phyloP scores from a whole-genome alignment of 2,113 vertebrate species.

The Scatophagus argus region DNA sequence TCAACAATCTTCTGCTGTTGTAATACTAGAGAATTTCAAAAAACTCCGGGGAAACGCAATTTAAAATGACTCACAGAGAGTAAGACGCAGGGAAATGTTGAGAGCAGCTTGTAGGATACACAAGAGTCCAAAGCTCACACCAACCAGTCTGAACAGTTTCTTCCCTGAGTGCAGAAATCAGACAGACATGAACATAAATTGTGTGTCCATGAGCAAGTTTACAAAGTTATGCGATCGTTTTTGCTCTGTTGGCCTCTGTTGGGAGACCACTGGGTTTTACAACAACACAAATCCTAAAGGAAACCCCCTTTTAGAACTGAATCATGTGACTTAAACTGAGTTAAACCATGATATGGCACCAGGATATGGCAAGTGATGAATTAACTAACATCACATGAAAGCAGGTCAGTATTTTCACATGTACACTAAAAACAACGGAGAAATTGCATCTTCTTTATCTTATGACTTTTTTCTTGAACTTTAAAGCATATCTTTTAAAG shows the following conservation, averaged over 20 bases:
- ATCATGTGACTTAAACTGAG: too few species aligned
- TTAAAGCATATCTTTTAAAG: too few species aligned
- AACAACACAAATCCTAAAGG: neutral
- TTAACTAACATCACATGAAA: neutral
- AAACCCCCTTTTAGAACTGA: too few species aligned
- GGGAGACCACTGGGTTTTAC: neutral
- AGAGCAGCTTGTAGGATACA: slow-evolving; percentile 56
- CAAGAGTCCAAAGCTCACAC: slow-evolving; percentile 55
- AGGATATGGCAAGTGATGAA: too few species aligned
- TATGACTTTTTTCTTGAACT: too few species aligned
- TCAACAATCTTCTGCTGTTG: neutral
- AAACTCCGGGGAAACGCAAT: neutral
- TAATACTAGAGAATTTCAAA: neutral
- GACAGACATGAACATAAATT: neutral
- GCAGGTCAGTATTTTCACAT: neutral
- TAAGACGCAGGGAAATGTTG: slow-evolving; percentile 57
- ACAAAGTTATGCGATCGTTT: neutral
- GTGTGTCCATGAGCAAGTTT: neutral
- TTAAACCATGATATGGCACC: too few species aligned
- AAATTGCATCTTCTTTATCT: neutral
- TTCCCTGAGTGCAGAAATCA: slow-evolving; percentile 27
- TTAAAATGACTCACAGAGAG: slow-evolving; percentile 29
- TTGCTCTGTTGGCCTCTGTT: neutral
- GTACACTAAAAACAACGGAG: neutral
- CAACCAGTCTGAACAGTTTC: slow-evolving; percentile 12